These are phyloP conservation scores for Proctacanthus coquilletti DNA, from an alignment of 1,140 invertebrate species.

Conservation along the genomic window DNA sequence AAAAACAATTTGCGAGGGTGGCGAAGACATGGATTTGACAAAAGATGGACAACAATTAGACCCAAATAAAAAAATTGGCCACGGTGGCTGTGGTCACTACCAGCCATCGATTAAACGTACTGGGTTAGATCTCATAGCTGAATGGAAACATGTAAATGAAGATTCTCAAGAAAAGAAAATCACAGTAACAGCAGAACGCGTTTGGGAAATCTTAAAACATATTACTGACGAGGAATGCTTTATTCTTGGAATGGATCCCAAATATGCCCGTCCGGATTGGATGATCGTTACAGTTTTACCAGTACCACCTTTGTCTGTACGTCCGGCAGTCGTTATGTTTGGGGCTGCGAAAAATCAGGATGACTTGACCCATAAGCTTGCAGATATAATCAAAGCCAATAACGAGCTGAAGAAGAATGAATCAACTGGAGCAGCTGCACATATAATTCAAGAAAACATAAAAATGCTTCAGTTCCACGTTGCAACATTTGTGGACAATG, in stretches of 20 bases:
- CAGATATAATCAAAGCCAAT: slow-evolving; percentile 98
- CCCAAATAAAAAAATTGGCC: slow-evolving; percentile 54
- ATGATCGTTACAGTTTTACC: slow-evolving; percentile 97
- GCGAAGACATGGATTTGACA: slow-evolving; percentile 89
- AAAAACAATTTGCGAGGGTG: slow-evolving; percentile 96
- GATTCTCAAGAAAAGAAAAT: slow-evolving; percentile 96
- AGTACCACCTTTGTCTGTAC: slow-evolving; percentile 82
- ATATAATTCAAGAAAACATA: slow-evolving; percentile 92
- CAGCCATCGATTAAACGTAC: slow-evolving; percentile 82
- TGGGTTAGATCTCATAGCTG: slow-evolving; percentile 84
- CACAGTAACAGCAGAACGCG: slow-evolving; percentile 79
- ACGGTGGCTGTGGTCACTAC: slow-evolving; percentile 94
- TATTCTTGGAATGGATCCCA: slow-evolving; percentile 90
- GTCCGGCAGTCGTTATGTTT: slow-evolving; percentile 98
- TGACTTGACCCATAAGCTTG: slow-evolving; percentile 96
- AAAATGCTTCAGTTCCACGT: slow-evolving; percentile 99
- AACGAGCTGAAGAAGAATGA: slow-evolving; percentile 94
- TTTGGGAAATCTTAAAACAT: slow-evolving; percentile 92
- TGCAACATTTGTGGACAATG: slow-evolving; percentile 94
- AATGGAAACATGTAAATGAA: slow-evolving; percentile 98
- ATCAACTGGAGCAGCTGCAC: slow-evolving; percentile 86
- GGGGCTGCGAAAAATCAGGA: slow-evolving; percentile 97
- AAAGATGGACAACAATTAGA: slow-evolving; percentile 46
- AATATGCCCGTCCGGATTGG: slow-evolving; percentile 96
- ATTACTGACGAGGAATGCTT: slow-evolving; percentile 96